Percentiles rank a stretch among this genome's conserved stretches.
Evolutionary conservation across 37 sponge, comb jelly and placozoan species (phyloP).

Genomic region (Halichondria panicea): DNA sequence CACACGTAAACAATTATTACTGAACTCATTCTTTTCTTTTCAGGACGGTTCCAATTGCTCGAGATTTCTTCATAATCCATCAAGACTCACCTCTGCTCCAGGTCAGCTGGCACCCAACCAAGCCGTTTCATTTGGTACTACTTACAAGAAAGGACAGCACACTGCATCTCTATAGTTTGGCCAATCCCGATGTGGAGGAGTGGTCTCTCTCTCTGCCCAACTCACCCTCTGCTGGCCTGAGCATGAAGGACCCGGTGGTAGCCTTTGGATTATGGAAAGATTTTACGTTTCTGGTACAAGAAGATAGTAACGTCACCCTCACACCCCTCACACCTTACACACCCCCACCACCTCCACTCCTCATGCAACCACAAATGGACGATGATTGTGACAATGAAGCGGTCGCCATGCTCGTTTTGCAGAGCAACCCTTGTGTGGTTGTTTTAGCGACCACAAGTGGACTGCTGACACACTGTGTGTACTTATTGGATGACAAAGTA

Average conservation of each 20-base stretch:
- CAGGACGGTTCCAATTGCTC: slow-evolving; percentile 20
- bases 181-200: slow-evolving; percentile 27
- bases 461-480: slow-evolving; percentile 52
- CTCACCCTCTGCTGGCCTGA: no score
- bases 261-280: slow-evolving; percentile 4
- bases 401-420: slow-evolving; percentile 29
- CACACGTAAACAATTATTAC: background rate
- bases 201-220: no score
- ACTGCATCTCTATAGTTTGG: slow-evolving; percentile 30
- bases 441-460: slow-evolving; percentile 47
- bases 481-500: slow-evolving; percentile 5
- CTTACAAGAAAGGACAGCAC: slow-evolving; percentile 48
- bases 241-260: slow-evolving; percentile 33
- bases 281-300: slow-evolving; percentile 27
- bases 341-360: slow-evolving; percentile 6
- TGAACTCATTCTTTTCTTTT: background rate
- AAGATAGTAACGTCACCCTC: slow-evolving; percentile 27
- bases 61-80: slow-evolving; percentile 19
- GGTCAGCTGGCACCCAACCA: slow-evolving; percentile 26
- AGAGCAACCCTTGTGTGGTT: slow-evolving; percentile 11
- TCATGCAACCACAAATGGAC: slow-evolving; percentile 45
- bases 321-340: background rate
- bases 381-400: slow-evolving; percentile 43
- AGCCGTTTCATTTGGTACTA: slow-evolving; percentile 6
- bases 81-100: slow-evolving; percentile 23